A percentile compares a stretch with the other conserved stretches of the same genome.
phyloP scores from a whole-genome alignment of 2,888 invertebrate genomes.

The Troglohyphantes excavatus region DNA sequence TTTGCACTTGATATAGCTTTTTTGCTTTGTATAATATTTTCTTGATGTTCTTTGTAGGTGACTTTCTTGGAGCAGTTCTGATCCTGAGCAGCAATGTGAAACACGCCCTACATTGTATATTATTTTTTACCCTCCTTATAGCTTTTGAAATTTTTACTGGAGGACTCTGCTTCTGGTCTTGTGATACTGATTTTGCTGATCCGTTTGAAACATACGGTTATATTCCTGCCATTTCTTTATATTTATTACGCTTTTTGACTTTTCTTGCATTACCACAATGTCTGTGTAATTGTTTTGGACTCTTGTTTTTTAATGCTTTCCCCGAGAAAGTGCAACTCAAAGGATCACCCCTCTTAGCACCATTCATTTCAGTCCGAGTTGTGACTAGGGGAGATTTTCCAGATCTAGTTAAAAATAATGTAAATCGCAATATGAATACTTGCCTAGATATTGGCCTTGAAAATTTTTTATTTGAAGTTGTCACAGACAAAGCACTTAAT shows the following conservation, averaged over 20 bases:
- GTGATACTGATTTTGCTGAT: slow-evolving; percentile 83
- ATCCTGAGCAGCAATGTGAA: slow-evolving; percentile 77
- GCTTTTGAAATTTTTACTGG: slow-evolving; percentile 78
- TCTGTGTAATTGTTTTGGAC: slow-evolving; percentile 92
- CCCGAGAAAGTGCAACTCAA: slow-evolving; percentile 94
- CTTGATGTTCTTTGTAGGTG: slow-evolving; percentile 58
- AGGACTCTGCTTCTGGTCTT: slow-evolving; percentile 77
- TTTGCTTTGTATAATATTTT: too few species aligned
- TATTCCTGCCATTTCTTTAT: slow-evolving; percentile 88
- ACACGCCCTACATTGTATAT: slow-evolving; percentile 79
- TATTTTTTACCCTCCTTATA: slow-evolving; percentile 77
- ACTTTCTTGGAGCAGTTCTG: slow-evolving; percentile 44
- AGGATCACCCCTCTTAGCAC: slow-evolving; percentile 94
- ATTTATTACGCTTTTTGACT: slow-evolving; percentile 90
- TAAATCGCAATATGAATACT: slow-evolving; percentile 91
- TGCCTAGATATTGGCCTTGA: slow-evolving; percentile 95
- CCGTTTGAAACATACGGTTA: slow-evolving; percentile 92
- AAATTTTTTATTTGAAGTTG: slow-evolving; percentile 97
- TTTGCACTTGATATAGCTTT: too few species aligned
- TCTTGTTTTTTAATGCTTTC: slow-evolving; percentile 95
- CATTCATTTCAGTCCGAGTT: slow-evolving; percentile 95
- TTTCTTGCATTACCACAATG: slow-evolving; percentile 93
- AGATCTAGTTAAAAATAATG: slow-evolving; percentile 93
- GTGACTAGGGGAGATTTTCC: slow-evolving; percentile 97
- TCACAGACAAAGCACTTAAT: slow-evolving; percentile 89